These are phyloP conservation scores for Arctia plantaginis DNA, from an alignment of 2,888 invertebrate species.

Conservation along the genomic window DNA sequence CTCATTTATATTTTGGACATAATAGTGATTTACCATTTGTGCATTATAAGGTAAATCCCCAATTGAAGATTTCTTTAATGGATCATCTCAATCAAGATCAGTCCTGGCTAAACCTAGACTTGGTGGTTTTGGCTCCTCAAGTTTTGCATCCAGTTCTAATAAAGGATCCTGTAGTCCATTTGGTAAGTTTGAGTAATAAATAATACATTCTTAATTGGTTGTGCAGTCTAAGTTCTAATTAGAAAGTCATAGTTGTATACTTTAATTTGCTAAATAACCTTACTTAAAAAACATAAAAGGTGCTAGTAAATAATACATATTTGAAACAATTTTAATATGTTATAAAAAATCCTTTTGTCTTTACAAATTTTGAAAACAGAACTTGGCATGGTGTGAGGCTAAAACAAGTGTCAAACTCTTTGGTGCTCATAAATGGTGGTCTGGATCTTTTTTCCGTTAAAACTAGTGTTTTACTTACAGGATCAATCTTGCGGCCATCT, in stretches of 20 bases:
- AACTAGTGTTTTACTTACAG: conserved; percentile 52
- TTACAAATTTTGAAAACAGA: too few relatives aligned
- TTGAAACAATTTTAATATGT: too few relatives aligned
- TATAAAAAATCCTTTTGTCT: too few relatives aligned
- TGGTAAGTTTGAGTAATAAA: conserved; percentile 59
- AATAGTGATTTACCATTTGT: background rate
- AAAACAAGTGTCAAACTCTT: background rate
- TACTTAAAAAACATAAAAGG: too few relatives aligned
- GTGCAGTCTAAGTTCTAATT: background rate
- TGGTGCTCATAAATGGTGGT: background rate
- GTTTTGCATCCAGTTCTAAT: conserved; percentile 73
- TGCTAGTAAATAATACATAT: too few relatives aligned
- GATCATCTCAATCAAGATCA: conserved; percentile 74
- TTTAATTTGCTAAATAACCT: background rate
- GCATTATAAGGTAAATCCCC: conserved; percentile 69
- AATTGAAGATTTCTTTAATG: conserved; percentile 76
- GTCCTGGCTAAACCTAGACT: conserved; percentile 81
- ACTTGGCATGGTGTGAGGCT: too few relatives aligned
- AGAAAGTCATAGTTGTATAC: background rate
- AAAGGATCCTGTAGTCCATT: conserved; percentile 73
- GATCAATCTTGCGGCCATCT: conserved; percentile 78
- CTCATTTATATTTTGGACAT: background rate
- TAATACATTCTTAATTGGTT: background rate
- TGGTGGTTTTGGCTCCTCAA: conserved; percentile 77
- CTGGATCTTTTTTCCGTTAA: background rate